Conservation (phyloP, 1,140 invertebrate genomes). For the Drosophila littoralis region DNA sequence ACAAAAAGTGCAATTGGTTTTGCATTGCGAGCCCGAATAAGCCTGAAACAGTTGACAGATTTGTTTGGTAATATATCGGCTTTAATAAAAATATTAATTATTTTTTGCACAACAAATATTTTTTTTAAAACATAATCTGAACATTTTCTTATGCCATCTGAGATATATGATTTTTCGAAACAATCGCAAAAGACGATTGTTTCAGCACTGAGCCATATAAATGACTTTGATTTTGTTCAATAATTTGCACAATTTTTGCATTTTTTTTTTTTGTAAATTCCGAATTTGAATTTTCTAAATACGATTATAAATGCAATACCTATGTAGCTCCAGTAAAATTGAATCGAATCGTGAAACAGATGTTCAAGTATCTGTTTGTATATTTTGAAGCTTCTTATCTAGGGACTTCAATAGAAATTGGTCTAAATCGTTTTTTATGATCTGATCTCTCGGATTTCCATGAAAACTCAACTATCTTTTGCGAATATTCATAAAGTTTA, state of each 20-base stretch:
- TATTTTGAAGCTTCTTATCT: constrained; percentile 2
- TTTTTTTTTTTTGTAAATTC: too few species aligned
- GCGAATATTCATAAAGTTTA: not conserved
- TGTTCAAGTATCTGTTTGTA: not conserved
- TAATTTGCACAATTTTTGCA: too few species aligned
- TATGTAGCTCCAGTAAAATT: too few species aligned
- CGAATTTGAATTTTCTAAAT: too few species aligned
- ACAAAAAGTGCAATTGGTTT: not conserved
- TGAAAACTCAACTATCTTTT: not conserved
- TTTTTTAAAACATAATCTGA: constrained; percentile 10
- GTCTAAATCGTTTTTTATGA: not conserved
- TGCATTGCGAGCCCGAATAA: too few species aligned
- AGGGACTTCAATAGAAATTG: constrained; percentile 4
- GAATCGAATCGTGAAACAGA: too few species aligned
- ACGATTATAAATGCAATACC: too few species aligned
- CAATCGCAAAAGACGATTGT: not conserved
- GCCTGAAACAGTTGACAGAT: not conserved
- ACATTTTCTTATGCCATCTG: not conserved
- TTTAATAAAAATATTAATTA: constrained; percentile 8
- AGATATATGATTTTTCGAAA: constrained; percentile 11
- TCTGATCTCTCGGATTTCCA: not conserved
- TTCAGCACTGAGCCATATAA: not conserved
- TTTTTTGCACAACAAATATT: constrained; percentile 8
- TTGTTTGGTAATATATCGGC: not conserved
- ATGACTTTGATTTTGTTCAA: not conserved